Evolutionary conservation across 2,113 vertebrate genomes (phyloP).

Genomic region (Jaculus jaculus): DNA sequence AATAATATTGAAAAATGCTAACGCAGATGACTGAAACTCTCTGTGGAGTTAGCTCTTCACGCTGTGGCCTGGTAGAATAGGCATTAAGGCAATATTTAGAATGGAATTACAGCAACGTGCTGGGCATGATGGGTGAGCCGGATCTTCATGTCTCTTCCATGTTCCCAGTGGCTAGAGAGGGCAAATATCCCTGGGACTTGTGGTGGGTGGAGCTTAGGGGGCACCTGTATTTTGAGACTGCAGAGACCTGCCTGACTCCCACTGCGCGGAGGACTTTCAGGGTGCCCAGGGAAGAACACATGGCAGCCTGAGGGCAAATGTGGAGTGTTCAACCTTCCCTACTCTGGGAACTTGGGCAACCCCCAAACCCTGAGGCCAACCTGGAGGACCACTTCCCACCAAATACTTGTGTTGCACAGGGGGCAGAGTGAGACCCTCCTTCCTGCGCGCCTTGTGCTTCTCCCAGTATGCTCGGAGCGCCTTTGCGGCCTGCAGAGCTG

Average conservation of each 20-base stretch:
- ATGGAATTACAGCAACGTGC: neutral
- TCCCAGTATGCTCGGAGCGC: neutral
- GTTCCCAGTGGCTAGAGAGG: neutral
- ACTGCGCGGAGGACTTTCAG: neutral
- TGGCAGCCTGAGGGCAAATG: neutral
- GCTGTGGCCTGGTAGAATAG: neutral
- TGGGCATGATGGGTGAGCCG: neutral
- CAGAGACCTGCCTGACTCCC: neutral
- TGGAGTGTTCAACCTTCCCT: neutral
- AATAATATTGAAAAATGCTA: slow-evolving; percentile 67
- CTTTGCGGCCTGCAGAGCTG: neutral
- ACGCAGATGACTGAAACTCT: slow-evolving; percentile 41
- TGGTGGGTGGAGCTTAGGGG: neutral
- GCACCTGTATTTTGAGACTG: neutral
- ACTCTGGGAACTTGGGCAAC: neutral
- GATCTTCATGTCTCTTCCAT: too few relatives aligned
- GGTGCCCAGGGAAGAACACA: neutral
- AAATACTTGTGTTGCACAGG: neutral
- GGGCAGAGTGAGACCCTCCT: neutral
- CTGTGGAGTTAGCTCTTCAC: neutral
- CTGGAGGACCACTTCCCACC: neutral
- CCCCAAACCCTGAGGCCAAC: neutral
- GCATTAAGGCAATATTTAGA: neutral
- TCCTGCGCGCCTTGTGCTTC: neutral
- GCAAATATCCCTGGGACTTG: neutral